A percentile compares a stretch with the other conserved stretches of the same genome.
Evolutionary conservation across 1,140 invertebrate species (phyloP).

Genomic region (Neodiprion fabricii): DNA sequence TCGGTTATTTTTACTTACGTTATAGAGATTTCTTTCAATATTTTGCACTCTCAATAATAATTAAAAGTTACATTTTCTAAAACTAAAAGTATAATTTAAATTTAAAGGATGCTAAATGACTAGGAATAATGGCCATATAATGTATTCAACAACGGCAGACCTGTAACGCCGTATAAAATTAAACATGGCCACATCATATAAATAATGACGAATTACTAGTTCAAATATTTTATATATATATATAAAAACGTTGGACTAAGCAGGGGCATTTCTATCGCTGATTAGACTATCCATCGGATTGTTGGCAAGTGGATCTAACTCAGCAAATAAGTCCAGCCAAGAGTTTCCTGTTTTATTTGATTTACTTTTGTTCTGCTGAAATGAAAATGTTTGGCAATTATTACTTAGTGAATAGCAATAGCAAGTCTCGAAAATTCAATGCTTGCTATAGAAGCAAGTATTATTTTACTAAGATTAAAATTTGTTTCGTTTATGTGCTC

Average conservation of each 20-base stretch:
- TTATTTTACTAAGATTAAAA: background rate
- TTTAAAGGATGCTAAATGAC: background rate
- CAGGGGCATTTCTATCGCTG: slow-evolving; percentile 49
- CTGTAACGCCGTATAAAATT: background rate
- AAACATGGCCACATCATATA: background rate
- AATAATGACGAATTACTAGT: background rate
- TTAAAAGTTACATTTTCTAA: slow-evolving; percentile 5
- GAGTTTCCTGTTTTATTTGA: slow-evolving; percentile 48
- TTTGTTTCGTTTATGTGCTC: background rate
- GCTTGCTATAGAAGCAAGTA: background rate
- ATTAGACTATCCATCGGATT: slow-evolving; percentile 50
- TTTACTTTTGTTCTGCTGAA: background rate
- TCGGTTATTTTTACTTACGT: slow-evolving; percentile 1
- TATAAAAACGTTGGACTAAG: slow-evolving; percentile 35
- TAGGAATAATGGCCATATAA: slow-evolving; percentile 2
- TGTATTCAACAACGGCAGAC: background rate
- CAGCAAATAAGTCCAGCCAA: slow-evolving; percentile 93
- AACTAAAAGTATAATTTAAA: background rate
- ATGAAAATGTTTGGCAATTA: background rate
- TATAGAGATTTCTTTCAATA: background rate
- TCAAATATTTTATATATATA: too few relatives aligned
- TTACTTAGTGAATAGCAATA: background rate
- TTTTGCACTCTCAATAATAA: background rate
- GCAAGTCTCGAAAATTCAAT: too few relatives aligned
- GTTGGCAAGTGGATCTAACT: slow-evolving; percentile 91